Conservation (phyloP, 1,140 invertebrate genomes). For the Diachasma alloeum region DNA sequence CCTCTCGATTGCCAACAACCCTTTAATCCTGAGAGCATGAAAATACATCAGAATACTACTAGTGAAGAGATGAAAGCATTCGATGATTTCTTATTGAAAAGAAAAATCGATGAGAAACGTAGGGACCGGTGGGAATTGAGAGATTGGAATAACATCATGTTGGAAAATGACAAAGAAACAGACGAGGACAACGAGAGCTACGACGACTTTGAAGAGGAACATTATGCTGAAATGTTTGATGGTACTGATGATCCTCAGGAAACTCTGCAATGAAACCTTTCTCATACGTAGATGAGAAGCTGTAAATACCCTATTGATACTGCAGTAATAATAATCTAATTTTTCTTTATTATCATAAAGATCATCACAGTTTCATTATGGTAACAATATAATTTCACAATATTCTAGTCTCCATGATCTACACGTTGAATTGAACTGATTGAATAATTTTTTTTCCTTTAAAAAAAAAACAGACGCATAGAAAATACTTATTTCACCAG, state of each 20-base stretch:
- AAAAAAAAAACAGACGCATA: no score
- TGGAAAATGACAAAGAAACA: background rate
- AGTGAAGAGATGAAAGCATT: constrained; percentile 36
- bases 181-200: background rate
- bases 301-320: background rate
- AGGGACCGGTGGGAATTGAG: background rate
- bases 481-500: no score
- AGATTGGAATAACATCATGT: background rate
- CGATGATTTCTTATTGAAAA: constrained; percentile 37
- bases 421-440: no score
- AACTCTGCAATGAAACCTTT: background rate
- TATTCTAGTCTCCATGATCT: no score
- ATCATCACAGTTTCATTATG: no score
- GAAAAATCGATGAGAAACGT: constrained; percentile 25
- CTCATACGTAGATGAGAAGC: no score
- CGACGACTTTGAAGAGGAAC: background rate
- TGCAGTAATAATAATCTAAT: background rate
- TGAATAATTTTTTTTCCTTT: no score
- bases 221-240: background rate
- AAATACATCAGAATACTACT: constrained; percentile 6
- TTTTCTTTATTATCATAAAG: no score
- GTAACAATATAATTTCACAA: no score
- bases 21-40: background rate
- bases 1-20: background rate
- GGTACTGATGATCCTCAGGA: background rate